These are phyloP conservation scores for Lysiphlebus fabarum DNA, from an alignment of 1,140 invertebrate genomes.

Conservation along the genomic window DNA sequence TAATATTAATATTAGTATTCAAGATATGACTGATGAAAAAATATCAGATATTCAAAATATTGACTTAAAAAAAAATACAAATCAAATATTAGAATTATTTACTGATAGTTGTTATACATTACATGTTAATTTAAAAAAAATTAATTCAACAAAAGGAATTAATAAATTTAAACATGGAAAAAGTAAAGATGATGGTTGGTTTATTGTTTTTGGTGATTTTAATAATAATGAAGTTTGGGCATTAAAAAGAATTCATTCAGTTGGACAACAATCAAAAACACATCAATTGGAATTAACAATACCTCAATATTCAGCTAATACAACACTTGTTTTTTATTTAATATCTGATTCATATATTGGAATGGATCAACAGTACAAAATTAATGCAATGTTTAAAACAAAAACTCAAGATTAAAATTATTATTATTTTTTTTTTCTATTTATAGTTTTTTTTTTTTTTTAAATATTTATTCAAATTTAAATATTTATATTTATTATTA, in stretches of 20 bases:
- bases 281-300: slow-evolving; percentile 65
- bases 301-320: slow-evolving; percentile 64
- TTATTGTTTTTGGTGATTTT: slow-evolving; percentile 77
- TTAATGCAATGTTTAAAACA: slow-evolving; percentile 60
- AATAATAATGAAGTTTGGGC: slow-evolving; percentile 75
- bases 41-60: slow-evolving; percentile 49
- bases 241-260: slow-evolving; percentile 66
- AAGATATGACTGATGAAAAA: slow-evolving; percentile 55
- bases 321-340: slow-evolving; percentile 79
- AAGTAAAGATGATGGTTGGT: slow-evolving; percentile 94
- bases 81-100: slow-evolving; percentile 62
- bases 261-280: slow-evolving; percentile 47
- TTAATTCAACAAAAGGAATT: slow-evolving; percentile 56
- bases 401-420: slow-evolving; percentile 24
- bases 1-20: slow-evolving; percentile 57
- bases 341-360: slow-evolving; percentile 94
- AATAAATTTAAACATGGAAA: slow-evolving; percentile 84
- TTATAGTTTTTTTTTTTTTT: too few species aligned
- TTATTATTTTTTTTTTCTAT: too few species aligned
- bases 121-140: slow-evolving; percentile 57
- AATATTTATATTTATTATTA: too few species aligned
- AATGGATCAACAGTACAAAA: slow-evolving; percentile 89
- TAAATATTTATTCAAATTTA: too few species aligned
- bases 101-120: slow-evolving; percentile 72
- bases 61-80: slow-evolving; percentile 39